Evolutionary conservation across 1,140 invertebrate species (phyloP).

Genomic region (Euwallacea similis): DNA sequence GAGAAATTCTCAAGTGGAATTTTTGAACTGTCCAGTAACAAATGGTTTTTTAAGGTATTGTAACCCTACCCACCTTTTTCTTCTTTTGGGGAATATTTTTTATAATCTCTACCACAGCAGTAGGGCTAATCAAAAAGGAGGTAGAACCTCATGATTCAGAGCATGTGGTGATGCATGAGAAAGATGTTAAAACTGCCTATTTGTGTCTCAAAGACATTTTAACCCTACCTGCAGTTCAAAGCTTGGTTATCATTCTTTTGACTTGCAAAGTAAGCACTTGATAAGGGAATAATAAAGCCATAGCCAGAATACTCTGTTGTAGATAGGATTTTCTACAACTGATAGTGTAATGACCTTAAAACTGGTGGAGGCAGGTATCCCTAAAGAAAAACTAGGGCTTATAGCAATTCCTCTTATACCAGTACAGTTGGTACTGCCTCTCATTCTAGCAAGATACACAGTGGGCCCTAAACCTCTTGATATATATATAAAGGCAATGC

Average conservation of each 20-base stretch:
- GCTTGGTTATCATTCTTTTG: conserved; percentile 78
- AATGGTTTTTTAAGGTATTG: conserved; percentile 60
- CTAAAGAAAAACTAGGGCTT: conserved; percentile 91
- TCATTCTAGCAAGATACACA: conserved; percentile 69
- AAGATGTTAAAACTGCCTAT: conserved; percentile 74
- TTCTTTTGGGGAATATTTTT: conserved; percentile 96
- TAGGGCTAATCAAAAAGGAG: conserved; percentile 90
- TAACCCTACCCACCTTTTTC: conserved; percentile 89
- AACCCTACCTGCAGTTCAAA: conserved; percentile 77
- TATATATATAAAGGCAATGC: conserved; percentile 87
- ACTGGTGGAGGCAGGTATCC: conserved; percentile 91
- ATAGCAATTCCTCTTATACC: conserved; percentile 91
- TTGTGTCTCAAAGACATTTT: conserved; percentile 82
- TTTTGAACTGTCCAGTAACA: too few species aligned
- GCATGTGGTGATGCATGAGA: conserved; percentile 54
- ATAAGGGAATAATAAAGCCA: not conserved
- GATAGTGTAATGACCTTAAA: conserved; percentile 95
- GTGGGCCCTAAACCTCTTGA: conserved; percentile 79
- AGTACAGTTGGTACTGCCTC: conserved; percentile 90
- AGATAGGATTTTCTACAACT: conserved; percentile 95
- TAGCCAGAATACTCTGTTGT: conserved; percentile 44
- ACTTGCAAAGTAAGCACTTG: conserved; percentile 79
- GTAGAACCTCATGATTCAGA: conserved; percentile 54
- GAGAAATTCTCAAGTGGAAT: not conserved
- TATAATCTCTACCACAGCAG: conserved; percentile 85